Evolutionary conservation across 2,113 vertebrate genomes (phyloP).

Genomic region (Aegithalos caudatus): DNA sequence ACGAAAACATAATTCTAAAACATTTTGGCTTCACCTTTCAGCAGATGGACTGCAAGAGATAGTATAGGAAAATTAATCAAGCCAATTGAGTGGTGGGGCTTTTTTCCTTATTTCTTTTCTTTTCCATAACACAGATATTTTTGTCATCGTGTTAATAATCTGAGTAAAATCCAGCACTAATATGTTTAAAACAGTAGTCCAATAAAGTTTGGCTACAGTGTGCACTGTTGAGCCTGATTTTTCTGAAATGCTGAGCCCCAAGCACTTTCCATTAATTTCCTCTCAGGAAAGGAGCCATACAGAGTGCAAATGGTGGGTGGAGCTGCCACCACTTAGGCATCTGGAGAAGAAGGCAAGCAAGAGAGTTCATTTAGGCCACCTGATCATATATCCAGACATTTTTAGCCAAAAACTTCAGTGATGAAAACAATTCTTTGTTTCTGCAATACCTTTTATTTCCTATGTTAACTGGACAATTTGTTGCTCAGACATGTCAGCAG

Average conservation of each 20-base stretch:
- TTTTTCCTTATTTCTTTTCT: not conserved
- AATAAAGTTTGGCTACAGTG: not conserved
- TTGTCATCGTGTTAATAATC: constrained; percentile 14
- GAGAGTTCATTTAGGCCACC: not conserved
- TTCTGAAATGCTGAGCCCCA: not conserved
- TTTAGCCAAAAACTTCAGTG: constrained; percentile 8
- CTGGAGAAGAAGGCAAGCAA: constrained; percentile 1
- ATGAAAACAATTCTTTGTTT: not conserved
- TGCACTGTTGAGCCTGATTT: not conserved
- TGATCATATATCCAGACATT: not conserved
- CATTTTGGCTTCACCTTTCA: constrained; percentile 67
- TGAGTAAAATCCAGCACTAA: not conserved
- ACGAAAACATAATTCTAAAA: constrained; percentile 69
- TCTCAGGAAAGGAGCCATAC: not conserved
- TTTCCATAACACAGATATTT: not conserved
- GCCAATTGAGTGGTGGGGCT: not conserved
- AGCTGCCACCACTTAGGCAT: not conserved
- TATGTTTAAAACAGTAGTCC: not conserved
- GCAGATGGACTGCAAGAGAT: constrained; percentile 65
- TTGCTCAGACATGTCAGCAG: not conserved
- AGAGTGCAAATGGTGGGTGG: not conserved
- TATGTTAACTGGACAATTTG: not conserved
- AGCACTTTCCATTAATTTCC: constrained; percentile 1
- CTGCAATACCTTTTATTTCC: not conserved
- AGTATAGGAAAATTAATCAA: constrained; percentile 44